phyloP scores from a whole-genome alignment of 2,113 vertebrate species.

The Meles meles region DNA sequence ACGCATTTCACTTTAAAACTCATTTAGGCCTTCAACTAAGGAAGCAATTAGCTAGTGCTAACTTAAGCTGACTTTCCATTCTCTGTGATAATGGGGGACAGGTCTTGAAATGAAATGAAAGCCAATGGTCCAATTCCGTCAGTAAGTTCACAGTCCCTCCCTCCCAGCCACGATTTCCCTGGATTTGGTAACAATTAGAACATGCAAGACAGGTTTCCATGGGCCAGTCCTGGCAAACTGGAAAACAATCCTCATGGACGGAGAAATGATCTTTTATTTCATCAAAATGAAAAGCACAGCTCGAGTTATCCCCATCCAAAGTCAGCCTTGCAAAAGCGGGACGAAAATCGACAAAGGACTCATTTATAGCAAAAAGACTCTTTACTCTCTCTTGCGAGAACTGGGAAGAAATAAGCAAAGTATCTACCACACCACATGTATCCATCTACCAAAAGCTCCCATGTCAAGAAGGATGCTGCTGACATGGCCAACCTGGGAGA shows the following conservation, averaged over 20 bases:
- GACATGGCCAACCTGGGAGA: neutral
- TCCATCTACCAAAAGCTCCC: neutral
- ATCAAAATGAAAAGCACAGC: neutral
- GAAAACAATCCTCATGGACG: neutral
- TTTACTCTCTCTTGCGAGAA: neutral
- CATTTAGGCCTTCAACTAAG: conserved; percentile 74
- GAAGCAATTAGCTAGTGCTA: conserved; percentile 78
- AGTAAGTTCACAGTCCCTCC: neutral
- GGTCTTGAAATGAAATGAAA: conserved; percentile 29
- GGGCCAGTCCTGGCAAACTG: neutral
- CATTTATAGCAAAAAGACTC: neutral
- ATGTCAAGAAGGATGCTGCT: neutral
- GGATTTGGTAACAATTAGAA: neutral
- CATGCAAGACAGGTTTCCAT: neutral
- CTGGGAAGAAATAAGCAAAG: neutral
- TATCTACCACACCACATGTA: neutral
- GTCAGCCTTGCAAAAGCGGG: neutral
- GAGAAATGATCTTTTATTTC: neutral
- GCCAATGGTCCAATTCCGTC: neutral
- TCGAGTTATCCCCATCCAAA: neutral
- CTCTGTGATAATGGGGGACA: conserved; percentile 22
- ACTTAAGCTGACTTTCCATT: conserved; percentile 57
- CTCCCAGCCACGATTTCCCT: neutral
- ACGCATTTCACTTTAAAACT: conserved; percentile 76
- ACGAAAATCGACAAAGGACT: neutral